phyloP scores from a whole-genome alignment of 2,113 vertebrate genomes.

The Toxotes chatareus region DNA sequence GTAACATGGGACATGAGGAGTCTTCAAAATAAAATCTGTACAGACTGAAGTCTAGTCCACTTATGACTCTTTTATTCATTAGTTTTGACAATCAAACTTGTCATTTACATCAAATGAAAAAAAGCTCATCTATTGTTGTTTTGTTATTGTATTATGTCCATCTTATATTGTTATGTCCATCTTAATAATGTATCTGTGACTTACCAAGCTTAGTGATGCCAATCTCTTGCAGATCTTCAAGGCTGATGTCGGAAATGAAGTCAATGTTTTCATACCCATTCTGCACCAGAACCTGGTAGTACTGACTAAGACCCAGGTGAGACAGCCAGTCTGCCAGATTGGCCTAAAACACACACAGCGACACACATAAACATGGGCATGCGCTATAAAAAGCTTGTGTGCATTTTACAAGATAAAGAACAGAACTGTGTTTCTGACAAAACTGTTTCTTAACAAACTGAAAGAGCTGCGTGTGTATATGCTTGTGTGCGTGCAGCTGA shows the following conservation, averaged over 20 bases:
- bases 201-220: constrained; percentile 90
- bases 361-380: constrained; percentile 17
- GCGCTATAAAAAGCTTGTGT: background rate
- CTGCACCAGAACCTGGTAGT: constrained; percentile 96
- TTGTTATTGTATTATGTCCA: background rate
- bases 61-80: no score
- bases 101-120: no score
- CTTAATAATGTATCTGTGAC: background rate
- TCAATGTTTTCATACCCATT: constrained; percentile 98
- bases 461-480: background rate
- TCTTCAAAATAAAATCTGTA: no score
- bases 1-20: no score
- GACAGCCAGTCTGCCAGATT: constrained; percentile 96
- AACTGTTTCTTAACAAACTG: background rate
- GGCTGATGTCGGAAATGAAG: constrained; percentile 97
- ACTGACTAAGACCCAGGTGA: constrained; percentile 95
- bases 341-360: constrained; percentile 82
- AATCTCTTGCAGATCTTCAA: constrained; percentile 97
- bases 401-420: background rate
- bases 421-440: background rate
- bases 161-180: background rate
- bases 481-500: background rate
- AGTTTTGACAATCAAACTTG: no score
- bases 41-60: no score
- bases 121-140: background rate